Evolutionary conservation across 2,888 invertebrate genomes (phyloP), one percentile per base, ranked within the genome.

Genomic region (Kuschelorhynchus macadamiae): DNA sequence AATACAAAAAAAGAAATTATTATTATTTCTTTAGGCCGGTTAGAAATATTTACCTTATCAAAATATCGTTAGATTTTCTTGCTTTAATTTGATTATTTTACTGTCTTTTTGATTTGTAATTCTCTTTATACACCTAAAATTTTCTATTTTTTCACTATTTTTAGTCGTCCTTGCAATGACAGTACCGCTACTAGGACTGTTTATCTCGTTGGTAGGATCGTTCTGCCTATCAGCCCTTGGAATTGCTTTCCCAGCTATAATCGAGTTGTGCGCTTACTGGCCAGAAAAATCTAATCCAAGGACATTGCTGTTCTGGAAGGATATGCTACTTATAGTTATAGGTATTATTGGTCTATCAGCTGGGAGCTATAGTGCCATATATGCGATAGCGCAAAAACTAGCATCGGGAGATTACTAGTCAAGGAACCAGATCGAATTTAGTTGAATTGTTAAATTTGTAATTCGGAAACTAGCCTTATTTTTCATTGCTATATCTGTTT

Each of bases 191-290:
- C 84, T 93, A 64, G 91, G 89, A 41, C 84, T 92, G 2, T 91
- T 92, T 84, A 93, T 93, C 74, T 91, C 92, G 0, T 82, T 93
- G 49, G 91, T 93, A 68, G 93, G 93, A 30, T 91, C 92, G 0
- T 85, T 92, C 47, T 91, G 91, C 71, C 85, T 91, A 66, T 91
- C 92, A 2, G 90, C 90, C 1, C 83, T 93, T 49, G 92, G 92
- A 7, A 87, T 93, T 36, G 89, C 90, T 1, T 92, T 92, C 79
- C 92, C 93, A 17, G 91, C 92, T 0, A 86, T 91, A 25, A 90
- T 93, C 75, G 91, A 92, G 76, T 85, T 91, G 41, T 90, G 93
- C 77, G 90, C 91, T 0, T 85, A 88, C 67, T 93, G 90, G 88
- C 88, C 90, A 0, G 84, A 87, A 73, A 83, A 86, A 17, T 82